These are phyloP conservation scores for Criorhina ranunculi DNA, from an alignment of 2,888 invertebrate genomes.

Conservation along the genomic window DNA sequence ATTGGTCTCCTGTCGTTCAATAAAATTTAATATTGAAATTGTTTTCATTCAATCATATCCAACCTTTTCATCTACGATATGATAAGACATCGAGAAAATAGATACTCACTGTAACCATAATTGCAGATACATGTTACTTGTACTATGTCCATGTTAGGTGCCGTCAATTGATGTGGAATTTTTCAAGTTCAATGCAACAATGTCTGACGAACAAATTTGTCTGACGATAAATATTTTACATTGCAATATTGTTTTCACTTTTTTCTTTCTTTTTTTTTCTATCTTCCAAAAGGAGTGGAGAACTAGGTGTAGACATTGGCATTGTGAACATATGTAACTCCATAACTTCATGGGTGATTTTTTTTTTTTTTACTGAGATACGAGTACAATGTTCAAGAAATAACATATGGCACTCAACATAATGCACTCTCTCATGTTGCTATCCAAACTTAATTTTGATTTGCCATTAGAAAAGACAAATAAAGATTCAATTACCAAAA, in stretches of 20 bases:
- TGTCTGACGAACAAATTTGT: conserved; percentile 13
- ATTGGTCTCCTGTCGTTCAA: conserved; percentile 17
- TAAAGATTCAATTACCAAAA: conserved; percentile 25
- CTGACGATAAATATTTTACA: conserved; percentile 5
- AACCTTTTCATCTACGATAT: not conserved
- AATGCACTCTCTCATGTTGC: not conserved
- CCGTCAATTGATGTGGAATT: conserved; percentile 31
- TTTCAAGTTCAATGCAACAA: conserved; percentile 26
- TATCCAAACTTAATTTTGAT: conserved; percentile 4
- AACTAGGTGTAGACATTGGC: not conserved
- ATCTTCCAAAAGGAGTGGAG: not conserved
- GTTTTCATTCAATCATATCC: conserved; percentile 2
- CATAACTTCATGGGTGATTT: no score
- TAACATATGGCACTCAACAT: conserved; percentile 4
- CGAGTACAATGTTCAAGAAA: not conserved
- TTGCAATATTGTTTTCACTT: conserved; percentile 5
- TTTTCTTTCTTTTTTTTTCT: not conserved
- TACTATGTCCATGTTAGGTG: conserved; percentile 12
- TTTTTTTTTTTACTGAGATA: no score
- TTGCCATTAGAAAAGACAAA: conserved; percentile 7
- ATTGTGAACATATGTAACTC: no score
- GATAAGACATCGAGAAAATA: conserved; percentile 1
- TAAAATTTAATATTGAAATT: not conserved
- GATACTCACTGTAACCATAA: conserved; percentile 21
- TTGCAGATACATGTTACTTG: conserved; percentile 38